Base-by-base conservation (phyloP, 2,797 vertebrate species). In the Sebastes iracundus region DNA sequence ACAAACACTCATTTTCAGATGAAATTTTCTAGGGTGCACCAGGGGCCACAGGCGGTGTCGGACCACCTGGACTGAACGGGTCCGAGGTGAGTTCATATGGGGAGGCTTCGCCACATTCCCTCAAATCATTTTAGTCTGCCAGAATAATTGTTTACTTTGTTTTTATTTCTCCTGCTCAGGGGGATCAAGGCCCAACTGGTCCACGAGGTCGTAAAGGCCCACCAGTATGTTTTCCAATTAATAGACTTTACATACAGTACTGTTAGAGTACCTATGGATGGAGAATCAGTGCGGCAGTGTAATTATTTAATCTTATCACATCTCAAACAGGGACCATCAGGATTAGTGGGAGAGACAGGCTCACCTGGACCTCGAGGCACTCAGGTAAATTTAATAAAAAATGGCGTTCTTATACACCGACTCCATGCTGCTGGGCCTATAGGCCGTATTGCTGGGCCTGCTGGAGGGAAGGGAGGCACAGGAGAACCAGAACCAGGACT, bases 101-200 rank as follows among this genome's bases (percentile, higher is more conserved):
- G 7, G 5, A 38, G 35, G 32, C 46, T 38, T 64, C 2, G 7
- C 3, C 20, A 32, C 20, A 27, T 22, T 46, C 11, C 8, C 9
- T 70, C 3, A 23, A 12, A 49, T 53, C 2, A 49, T 63, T 53
- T 16, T 10, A 22, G 23, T 28, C 22, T 32, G 20, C 30, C 16
- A 12, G 2, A 16, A 1, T 63, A 5, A 18, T 61, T 30, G 5
- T 28, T 62, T 35, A 38, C 13, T 20, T 22, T 64, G 28, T 22
- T 79, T 38, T 55, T 52, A 2, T 80, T 20, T 55, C 33, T 75
- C 61, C 85, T 74, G 27, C 65, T 2, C 87, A 97, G 97, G 97
- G 97, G 32, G 94, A 96, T 61, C 72, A 46, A 60, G 97, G 97
- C 3, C 96, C 96, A 32, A 11, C 83, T 10, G 96, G 96, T 22